phyloP scores from a whole-genome alignment of 2,888 invertebrate species.

The Papilio elwesi region DNA sequence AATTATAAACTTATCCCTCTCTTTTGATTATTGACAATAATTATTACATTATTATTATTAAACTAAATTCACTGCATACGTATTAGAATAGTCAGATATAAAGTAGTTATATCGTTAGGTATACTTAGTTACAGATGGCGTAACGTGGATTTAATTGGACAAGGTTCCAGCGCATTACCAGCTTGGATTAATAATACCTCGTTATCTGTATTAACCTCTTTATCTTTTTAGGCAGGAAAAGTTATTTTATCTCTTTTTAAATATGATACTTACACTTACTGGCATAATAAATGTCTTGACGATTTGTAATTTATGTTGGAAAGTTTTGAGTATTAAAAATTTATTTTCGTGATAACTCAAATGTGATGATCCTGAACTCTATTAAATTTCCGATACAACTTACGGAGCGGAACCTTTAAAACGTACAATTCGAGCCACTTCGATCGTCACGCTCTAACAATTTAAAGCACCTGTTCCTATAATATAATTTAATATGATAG shows the following conservation, averaged over 20 bases:
- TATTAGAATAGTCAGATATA: too few relatives aligned
- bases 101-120: too few relatives aligned
- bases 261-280: too few relatives aligned
- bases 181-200: too few relatives aligned
- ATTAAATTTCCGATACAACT: constrained; percentile 36
- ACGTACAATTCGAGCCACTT: constrained; percentile 30
- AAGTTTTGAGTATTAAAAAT: not conserved
- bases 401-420: constrained; percentile 39
- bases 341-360: constrained; percentile 18
- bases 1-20: too few relatives aligned
- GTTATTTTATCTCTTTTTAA: not conserved
- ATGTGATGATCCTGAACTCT: constrained; percentile 30
- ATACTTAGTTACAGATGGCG: too few relatives aligned
- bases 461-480: constrained; percentile 30
- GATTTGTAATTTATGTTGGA: not conserved
- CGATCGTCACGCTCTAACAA: constrained; percentile 20
- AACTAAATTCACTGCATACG: too few relatives aligned
- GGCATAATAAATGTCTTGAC: not conserved
- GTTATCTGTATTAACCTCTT: not conserved
- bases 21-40: too few relatives aligned
- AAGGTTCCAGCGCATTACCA: too few relatives aligned
- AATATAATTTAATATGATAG: constrained; percentile 9
- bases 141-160: too few relatives aligned
- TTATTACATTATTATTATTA: too few relatives aligned
- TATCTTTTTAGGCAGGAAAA: not conserved